Evolutionary conservation across 2,888 invertebrate genomes (phyloP), one percentile per base, ranked within the genome.

Genomic region (Cinara cedri): DNA sequence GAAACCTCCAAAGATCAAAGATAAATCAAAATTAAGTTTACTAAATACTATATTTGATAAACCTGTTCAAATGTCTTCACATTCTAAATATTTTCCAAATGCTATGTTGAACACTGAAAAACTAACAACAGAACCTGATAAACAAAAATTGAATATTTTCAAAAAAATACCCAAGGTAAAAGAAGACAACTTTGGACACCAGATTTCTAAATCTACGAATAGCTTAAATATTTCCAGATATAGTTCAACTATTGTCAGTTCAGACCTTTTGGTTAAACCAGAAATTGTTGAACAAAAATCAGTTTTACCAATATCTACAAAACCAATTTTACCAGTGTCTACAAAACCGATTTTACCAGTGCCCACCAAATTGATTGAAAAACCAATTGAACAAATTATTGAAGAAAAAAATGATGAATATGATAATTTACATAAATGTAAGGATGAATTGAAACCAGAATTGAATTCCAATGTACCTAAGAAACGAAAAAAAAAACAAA

Each of bases 141-240:
- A 92, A 86, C 93, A 91, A 86, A 95, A 95, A 85, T 87, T 94
- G 57, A 94, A 93, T 87, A 93, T 95, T 85, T 93, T 95, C 84
- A 95, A 94, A 85, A 93, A 94, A 86, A 93, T 95, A 85, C 91
- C 94, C 81, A 88, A 88, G 82, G 85, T 87, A 0, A 90, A 90
- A 84, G 91, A 92, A 86, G 90, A 90, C 14, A 72, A 63, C 90
- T 84, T 91, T 91, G 83, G 89, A 49, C 44, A 70, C 9, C 54
- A 49, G 9, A 65, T 3, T 78, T 46, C 55, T 9, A 42, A 60
- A 21, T n/a, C 72, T 26, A 82, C 74, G 34, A 34, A 34, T 34
- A 34, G 34, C 34, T 34, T 34, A 34, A 34, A 34, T 34, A 34
- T 34, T 34, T 34, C 34, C 3, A 34, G 34, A 34, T 34, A 34